These are phyloP conservation scores for Chiloscyllium punctatum DNA, from an alignment of 2,797 vertebrate species.

Conservation along the genomic window DNA sequence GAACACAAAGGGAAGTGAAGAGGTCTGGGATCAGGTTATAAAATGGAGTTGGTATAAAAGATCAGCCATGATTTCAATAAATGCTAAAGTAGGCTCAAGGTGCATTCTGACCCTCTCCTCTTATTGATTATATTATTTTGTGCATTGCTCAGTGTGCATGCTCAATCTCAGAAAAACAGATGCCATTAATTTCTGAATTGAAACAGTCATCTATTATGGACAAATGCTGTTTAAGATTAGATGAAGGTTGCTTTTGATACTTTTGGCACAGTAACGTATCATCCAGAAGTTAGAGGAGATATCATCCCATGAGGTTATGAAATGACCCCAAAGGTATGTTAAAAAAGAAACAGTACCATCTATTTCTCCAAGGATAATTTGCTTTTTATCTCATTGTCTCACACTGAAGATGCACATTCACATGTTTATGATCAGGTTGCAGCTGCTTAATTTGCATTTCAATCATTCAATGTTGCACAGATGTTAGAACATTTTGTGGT, in stretches of 20 bases:
- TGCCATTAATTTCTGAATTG: background rate
- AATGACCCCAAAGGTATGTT: background rate
- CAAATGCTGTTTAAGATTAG: background rate
- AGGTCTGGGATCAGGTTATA: background rate
- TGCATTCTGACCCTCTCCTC: background rate
- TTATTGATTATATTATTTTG: background rate
- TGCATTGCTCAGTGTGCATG: background rate
- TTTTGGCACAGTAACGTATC: background rate
- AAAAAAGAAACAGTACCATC: background rate
- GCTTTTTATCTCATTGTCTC: background rate
- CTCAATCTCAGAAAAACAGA: background rate
- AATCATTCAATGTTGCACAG: background rate
- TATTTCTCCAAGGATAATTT: background rate
- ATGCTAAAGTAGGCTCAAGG: background rate
- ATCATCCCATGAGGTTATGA: background rate
- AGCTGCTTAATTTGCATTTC: background rate
- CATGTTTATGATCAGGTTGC: background rate
- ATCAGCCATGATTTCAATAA: background rate
- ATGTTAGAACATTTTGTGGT: background rate
- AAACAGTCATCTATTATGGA: background rate
- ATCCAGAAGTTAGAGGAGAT: background rate
- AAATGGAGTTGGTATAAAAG: background rate
- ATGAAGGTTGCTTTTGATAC: background rate
- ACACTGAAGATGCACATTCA: background rate
- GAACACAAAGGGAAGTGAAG: background rate